Base-by-base conservation (phyloP, 2,888 invertebrate species). In the Xestia c-nigrum region DNA sequence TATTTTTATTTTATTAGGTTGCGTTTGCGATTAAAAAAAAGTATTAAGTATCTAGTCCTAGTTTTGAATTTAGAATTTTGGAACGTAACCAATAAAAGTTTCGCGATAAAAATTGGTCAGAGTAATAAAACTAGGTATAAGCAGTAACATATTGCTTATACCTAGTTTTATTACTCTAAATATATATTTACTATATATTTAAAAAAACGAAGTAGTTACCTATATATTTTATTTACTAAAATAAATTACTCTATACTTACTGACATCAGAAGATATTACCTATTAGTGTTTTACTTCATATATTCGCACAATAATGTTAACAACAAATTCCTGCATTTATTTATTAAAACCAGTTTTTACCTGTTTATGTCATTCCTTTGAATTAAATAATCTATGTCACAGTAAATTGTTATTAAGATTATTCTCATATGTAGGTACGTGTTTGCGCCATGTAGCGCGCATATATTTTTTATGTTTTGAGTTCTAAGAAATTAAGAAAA, bases 281-380 rank as follows among this genome's bases (percentile, higher is more conserved):
- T 31, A 63, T 43, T 59, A 31, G 4, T 6, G 1, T 64, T 64
- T 64, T 12, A 52, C 16, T 31, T 31, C 16, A 59, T 46, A 59
- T 46, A 4, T 24, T 10, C 40, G 57, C 47, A 74, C 50, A 21
- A n/a, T 24, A 43, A 3, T 65, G 31, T 66, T 43, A 31, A 72
- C 47, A 21, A 12, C 50, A 81, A 72, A 81, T 85, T 84, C 78
- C 63, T 84, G 70, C 84, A 86, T 86, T 50, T 1, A 24, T 78
- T 84, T 74, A 77, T 14, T 40, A 61, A 64, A 74, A 76, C 76
- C 59, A 31, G 83, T 31, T n/a, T n/a, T 74, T 74, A 43, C 10
- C 19, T 16, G 19, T 75, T 24, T 24, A 61, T 61, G 38, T 59
- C 38, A 61, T 66, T 72, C 24, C 64, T 50, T 57, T 68, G 21